These are phyloP conservation scores for Styela clava DNA, from an alignment of 23 tunicate genomes.

Conservation along the genomic window DNA sequence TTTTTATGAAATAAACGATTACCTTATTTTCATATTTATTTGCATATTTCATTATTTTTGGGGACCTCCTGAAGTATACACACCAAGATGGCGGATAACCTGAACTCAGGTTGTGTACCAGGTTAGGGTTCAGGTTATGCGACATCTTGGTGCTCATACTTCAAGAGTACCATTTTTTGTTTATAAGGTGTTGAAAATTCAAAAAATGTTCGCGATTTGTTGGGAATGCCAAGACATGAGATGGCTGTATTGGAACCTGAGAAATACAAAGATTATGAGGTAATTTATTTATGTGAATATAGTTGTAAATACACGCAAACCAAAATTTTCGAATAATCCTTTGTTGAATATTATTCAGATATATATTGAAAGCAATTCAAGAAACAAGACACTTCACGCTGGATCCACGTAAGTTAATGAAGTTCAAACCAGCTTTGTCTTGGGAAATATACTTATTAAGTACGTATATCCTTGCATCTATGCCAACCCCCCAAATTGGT, in stretches of 20 bases:
- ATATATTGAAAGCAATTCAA: conserved; percentile 80
- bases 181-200: conserved; percentile 43
- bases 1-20: too few relatives aligned
- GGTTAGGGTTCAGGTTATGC: too few relatives aligned
- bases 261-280: conserved; percentile 52
- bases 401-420: conserved; percentile 54
- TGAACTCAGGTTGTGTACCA: too few relatives aligned
- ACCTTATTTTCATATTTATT: too few relatives aligned
- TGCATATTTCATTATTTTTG: too few relatives aligned
- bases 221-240: conserved; percentile 61
- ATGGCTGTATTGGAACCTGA: conserved; percentile 52
- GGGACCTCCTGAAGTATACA: too few relatives aligned
- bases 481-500: too few relatives aligned
- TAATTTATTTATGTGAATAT: background rate
- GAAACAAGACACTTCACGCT: conserved; percentile 69
- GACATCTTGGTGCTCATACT: too few relatives aligned
- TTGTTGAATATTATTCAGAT: too few relatives aligned
- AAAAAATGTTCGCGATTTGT: conserved; percentile 40
- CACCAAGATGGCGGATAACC: too few relatives aligned
- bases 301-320: background rate
- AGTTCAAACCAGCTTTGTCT: background rate
- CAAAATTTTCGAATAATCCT: background rate
- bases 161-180: too few relatives aligned
- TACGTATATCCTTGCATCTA: too few relatives aligned
- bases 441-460: background rate